A percentile compares a stretch with the other conserved stretches of the same genome.
These are phyloP conservation scores for Drosophila stalkeri DNA, from an alignment of 2,888 invertebrate genomes.

Conservation along the genomic window DNA sequence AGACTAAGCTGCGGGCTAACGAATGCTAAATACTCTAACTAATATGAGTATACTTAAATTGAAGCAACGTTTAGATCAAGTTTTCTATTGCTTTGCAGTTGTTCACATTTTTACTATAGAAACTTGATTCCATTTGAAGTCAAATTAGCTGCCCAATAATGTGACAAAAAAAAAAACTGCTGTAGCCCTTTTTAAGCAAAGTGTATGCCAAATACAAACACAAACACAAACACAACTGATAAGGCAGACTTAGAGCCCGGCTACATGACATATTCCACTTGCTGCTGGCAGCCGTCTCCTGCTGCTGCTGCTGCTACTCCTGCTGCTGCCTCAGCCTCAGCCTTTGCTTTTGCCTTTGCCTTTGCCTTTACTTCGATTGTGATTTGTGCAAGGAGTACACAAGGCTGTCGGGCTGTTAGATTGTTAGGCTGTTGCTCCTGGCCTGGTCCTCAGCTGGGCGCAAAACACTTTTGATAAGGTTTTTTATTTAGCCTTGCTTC, in stretches of 20 bases:
- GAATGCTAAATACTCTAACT: conserved; percentile 5
- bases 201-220: conserved; percentile 17
- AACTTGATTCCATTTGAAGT: neutral
- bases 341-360: conserved; percentile 25
- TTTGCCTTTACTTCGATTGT: conserved; percentile 61
- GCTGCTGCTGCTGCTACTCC: conserved; percentile 39
- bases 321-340: neutral
- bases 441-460: conserved; percentile 61
- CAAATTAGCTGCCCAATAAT: neutral
- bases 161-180: neutral
- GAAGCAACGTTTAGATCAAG: neutral
- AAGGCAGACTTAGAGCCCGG: conserved; percentile 43
- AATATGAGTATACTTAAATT: neutral
- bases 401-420: conserved; percentile 7
- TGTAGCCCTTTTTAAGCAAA: conserved; percentile 2
- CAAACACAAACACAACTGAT: conserved; percentile 39
- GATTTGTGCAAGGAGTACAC: conserved; percentile 36
- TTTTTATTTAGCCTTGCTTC: conserved; percentile 7
- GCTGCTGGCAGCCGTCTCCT: conserved; percentile 46
- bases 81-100: neutral
- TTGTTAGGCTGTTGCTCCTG: conserved; percentile 6
- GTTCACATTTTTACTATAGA: neutral
- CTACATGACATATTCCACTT: conserved; percentile 28
- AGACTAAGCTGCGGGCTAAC: neutral
- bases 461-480: conserved; percentile 33